Base-by-base conservation (phyloP, 1,140 invertebrate genomes). In the Drosophila kurseongensis region DNA sequence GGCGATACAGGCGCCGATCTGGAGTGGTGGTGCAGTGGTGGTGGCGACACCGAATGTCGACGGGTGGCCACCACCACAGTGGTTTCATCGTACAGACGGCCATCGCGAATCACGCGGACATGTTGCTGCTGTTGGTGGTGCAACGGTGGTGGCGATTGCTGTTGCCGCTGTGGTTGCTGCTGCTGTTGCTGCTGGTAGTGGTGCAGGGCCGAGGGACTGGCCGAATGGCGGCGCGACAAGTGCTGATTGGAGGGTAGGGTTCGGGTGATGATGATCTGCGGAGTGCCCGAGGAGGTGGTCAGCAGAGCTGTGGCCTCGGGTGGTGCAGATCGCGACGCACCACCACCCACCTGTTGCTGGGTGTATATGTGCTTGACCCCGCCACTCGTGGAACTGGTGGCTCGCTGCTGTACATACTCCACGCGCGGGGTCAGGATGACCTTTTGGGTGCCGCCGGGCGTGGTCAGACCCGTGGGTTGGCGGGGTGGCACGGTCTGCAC, bases 71-170 rank as follows among this genome's bases (percentile, higher is more conserved):
- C 40, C 40, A 65, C 56, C 45, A 72, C 60, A 35, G 83, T 61
- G 72, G 80, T 45, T 38, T 91, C 90, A 42, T 91, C 91, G 50
- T 91, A 91, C 41, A 91, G 54, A 13, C 91, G 91, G 18, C 91
- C 91, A 59, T 92, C 91, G 63, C 91, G 78, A 51, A 92, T 92
- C 14, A 92, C 91, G 6, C 91, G 91, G 51, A 92, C 91, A 68
- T 91, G 90, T 27, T 82, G 78, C 36, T 78, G 79, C 18, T 65
- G 69, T 54, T 84, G 85, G 47, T 88, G 79, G 42, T 90, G 85
- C 71, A 90, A 35, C 8, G 90, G 90, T 4, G 90, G 85, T 1
- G 90, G 86, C 54, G 90, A 90, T 44, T 72, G 74, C 38, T 40
- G 51, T 12, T 50, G 73, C 23, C 47, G 77, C 32, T 66, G 71